These are phyloP conservation scores for Serrognathus titanus DNA, from an alignment of 2,888 invertebrate genomes.

Conservation along the genomic window DNA sequence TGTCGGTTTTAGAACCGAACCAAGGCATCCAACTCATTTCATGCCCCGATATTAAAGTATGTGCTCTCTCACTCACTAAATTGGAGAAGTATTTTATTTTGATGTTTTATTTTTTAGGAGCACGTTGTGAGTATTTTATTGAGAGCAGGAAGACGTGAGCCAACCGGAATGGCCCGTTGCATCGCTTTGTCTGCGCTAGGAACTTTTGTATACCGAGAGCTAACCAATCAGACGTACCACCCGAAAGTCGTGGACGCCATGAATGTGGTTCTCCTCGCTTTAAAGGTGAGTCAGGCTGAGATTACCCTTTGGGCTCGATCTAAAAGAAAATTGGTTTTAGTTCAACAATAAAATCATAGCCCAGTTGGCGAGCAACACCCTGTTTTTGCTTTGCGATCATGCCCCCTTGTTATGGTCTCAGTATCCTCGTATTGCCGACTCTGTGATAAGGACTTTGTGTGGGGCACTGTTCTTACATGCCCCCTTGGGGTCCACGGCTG, in stretches of 20 bases:
- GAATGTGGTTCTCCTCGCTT: conserved; percentile 63
- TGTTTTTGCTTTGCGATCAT: conserved; percentile 76
- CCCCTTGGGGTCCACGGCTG: conserved; percentile 50
- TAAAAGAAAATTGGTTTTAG: conserved; percentile 45
- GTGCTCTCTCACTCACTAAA: background rate
- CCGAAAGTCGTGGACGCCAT: conserved; percentile 65
- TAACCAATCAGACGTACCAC: conserved; percentile 59
- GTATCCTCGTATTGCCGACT: conserved; percentile 64
- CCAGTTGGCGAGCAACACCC: conserved; percentile 78
- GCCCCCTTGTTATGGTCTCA: conserved; percentile 65
- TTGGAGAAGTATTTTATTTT: background rate
- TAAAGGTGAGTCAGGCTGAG: conserved; percentile 55
- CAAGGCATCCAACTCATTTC: conserved; percentile 46
- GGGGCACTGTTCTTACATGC: conserved; percentile 50
- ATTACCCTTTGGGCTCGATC: no score
- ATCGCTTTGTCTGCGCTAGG: conserved; percentile 85
- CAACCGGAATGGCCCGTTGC: conserved; percentile 82
- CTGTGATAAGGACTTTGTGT: conserved; percentile 56
- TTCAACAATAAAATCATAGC: conserved; percentile 78
- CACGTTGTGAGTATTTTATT: conserved; percentile 84
- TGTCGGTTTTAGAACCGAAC: conserved; percentile 57
- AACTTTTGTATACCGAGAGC: conserved; percentile 67
- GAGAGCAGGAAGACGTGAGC: conserved; percentile 84
- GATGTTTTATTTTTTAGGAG: conserved; percentile 57
- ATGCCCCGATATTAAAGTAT: conserved; percentile 75